These are phyloP conservation scores for Bembecia ichneumoniformis DNA, from an alignment of 2,888 invertebrate species.

Conservation along the genomic window DNA sequence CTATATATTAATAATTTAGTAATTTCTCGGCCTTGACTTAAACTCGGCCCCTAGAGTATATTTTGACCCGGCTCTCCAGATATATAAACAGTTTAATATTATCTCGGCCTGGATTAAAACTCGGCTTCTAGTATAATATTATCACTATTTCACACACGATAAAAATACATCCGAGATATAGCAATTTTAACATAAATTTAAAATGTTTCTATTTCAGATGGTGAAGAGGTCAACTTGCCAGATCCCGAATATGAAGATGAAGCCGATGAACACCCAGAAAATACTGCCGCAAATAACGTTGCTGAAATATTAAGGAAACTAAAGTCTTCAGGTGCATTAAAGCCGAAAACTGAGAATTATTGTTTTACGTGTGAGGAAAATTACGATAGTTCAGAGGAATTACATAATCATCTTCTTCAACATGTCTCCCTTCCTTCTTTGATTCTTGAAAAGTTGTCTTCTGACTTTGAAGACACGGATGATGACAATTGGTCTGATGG, in stretches of 20 bases:
- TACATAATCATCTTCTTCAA: slow-evolving; percentile 66
- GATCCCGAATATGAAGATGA: slow-evolving; percentile 20
- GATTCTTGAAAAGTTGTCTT: slow-evolving; percentile 60
- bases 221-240: slow-evolving; percentile 31
- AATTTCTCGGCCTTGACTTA: too few relatives aligned
- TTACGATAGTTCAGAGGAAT: slow-evolving; percentile 52
- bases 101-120: too few relatives aligned
- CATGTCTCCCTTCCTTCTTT: slow-evolving; percentile 72
- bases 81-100: too few relatives aligned
- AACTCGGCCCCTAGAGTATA: too few relatives aligned
- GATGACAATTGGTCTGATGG: slow-evolving; percentile 65
- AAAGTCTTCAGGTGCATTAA: slow-evolving; percentile 47
- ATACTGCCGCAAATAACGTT: slow-evolving; percentile 32
- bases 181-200: slow-evolving; percentile 17
- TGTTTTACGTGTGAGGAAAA: slow-evolving; percentile 69
- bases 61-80: too few relatives aligned
- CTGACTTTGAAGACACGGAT: slow-evolving; percentile 62
- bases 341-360: slow-evolving; percentile 48
- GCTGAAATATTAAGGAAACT: slow-evolving; percentile 46
- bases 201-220: slow-evolving; percentile 20
- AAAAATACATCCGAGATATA: not conserved
- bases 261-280: slow-evolving; percentile 16
- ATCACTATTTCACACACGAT: not conserved
- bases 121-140: not conserved
- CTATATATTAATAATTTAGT: too few relatives aligned